Evolutionary conservation across 2,888 invertebrate species (phyloP).

Genomic region (Cordylochernes scorpioides): DNA sequence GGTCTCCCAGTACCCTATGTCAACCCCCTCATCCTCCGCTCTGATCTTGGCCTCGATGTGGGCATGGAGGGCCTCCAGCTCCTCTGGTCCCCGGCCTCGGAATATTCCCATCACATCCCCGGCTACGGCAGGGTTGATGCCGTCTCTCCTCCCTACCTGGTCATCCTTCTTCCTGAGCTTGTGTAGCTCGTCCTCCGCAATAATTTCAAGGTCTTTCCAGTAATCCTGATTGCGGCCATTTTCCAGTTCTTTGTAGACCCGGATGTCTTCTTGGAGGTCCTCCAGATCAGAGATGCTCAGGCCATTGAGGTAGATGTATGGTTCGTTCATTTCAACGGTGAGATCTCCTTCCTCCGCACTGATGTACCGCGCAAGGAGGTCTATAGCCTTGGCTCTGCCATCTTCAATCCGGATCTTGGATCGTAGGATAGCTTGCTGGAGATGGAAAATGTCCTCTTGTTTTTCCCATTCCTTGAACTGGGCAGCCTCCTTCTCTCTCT

Average conservation of each 20-base stretch:
- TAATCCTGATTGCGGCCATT: slow-evolving; percentile 60
- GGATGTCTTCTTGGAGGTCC: slow-evolving; percentile 83
- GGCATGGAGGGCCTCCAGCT: slow-evolving; percentile 50
- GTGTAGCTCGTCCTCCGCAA: slow-evolving; percentile 69
- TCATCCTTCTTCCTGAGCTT: slow-evolving; percentile 41
- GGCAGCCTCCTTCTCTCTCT: slow-evolving; percentile 63
- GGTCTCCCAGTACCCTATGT: slow-evolving; percentile 94
- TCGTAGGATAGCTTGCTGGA: slow-evolving; percentile 76
- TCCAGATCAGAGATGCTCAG: slow-evolving; percentile 67
- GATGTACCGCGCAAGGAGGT: slow-evolving; percentile 82
- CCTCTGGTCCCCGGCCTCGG: slow-evolving; percentile 66
- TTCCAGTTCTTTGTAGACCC: slow-evolving; percentile 73
- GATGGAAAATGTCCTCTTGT: slow-evolving; percentile 84
- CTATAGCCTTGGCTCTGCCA: slow-evolving; percentile 89
- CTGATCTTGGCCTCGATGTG: slow-evolving; percentile 64
- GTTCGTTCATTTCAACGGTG: slow-evolving; percentile 80
- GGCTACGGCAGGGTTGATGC: slow-evolving; percentile 70
- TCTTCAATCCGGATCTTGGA: slow-evolving; percentile 87
- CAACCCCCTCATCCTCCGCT: slow-evolving; percentile 60
- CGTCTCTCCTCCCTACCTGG: slow-evolving; percentile 32
- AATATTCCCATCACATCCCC: slow-evolving; percentile 67
- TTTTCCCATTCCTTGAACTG: slow-evolving; percentile 77
- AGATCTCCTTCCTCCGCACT: slow-evolving; percentile 29
- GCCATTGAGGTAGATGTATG: slow-evolving; percentile 71
- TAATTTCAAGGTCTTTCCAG: slow-evolving; percentile 86